Evolutionary conservation across 1,140 invertebrate genomes (phyloP).

Genomic region (Anadara kagoshimensis): DNA sequence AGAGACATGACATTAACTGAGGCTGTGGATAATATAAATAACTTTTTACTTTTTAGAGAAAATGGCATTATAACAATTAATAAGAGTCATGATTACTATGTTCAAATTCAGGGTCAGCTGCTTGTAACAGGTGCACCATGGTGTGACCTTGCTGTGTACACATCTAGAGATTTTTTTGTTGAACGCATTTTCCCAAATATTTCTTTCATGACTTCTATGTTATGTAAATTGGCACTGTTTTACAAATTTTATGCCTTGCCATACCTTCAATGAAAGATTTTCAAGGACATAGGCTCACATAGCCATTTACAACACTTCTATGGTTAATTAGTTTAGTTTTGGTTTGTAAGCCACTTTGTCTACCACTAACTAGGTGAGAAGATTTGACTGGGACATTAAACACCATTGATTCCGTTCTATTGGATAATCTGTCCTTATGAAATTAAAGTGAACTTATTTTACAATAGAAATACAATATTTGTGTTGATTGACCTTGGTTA

Average conservation of each 20-base stretch:
- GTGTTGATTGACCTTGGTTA: too few relatives aligned
- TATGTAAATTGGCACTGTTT: conserved; percentile 8
- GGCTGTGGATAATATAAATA: background rate
- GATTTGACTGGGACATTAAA: too few relatives aligned
- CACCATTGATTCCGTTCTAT: too few relatives aligned
- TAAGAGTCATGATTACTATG: conserved; percentile 18
- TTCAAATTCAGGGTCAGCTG: conserved; percentile 28
- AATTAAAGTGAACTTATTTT: too few relatives aligned
- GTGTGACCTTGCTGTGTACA: conserved; percentile 35
- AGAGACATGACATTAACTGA: conserved; percentile 26
- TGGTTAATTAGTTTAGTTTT: too few relatives aligned
- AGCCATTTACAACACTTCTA: too few relatives aligned
- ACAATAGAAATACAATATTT: too few relatives aligned
- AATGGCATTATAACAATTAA: background rate
- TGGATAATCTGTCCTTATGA: too few relatives aligned
- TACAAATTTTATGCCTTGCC: conserved; percentile 6
- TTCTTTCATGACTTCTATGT: conserved; percentile 9
- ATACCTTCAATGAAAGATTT: background rate
- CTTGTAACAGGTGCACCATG: conserved; percentile 30
- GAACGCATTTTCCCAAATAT: conserved; percentile 24
- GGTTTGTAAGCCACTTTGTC: too few relatives aligned
- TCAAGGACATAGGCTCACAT: too few relatives aligned
- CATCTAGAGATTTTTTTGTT: conserved; percentile 7
- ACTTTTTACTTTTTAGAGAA: background rate
- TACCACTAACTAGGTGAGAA: too few relatives aligned